Conservation (phyloP, 2,797 vertebrate genomes). For the Lepus oiostolus region DNA sequence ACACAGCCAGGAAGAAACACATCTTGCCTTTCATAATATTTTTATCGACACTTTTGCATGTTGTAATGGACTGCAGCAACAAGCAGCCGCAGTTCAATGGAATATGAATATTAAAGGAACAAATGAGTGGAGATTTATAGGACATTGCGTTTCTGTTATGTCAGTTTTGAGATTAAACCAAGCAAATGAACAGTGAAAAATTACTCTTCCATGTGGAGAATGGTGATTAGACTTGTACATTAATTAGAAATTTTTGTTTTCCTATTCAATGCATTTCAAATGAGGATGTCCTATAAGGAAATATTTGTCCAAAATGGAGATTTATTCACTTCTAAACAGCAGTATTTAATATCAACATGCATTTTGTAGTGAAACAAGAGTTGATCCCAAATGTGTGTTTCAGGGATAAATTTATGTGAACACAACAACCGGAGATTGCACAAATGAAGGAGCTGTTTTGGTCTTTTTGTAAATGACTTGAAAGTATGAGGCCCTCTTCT, state of each 20-base stretch:
- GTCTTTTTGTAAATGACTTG: conserved; percentile 1
- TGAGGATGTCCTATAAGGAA: conserved; percentile 88
- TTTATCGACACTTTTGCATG: conserved; percentile 91
- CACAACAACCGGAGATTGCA: conserved; percentile 47
- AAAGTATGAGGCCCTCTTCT: neutral
- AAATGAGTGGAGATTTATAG: conserved; percentile 93
- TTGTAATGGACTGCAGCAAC: conserved; percentile 90
- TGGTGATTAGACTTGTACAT: conserved; percentile 94
- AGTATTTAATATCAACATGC: conserved; percentile 70
- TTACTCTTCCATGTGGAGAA: conserved; percentile 93
- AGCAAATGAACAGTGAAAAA: conserved; percentile 93
- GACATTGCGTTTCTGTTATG: conserved; percentile 91
- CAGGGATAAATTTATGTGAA: conserved; percentile 62
- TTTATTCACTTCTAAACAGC: conserved; percentile 86
- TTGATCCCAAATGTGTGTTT: conserved; percentile 69
- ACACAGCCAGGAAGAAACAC: conserved; percentile 87
- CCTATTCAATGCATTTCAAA: conserved; percentile 91
- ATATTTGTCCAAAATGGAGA: conserved; percentile 86
- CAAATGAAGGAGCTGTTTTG: conserved; percentile 58
- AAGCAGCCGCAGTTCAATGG: conserved; percentile 90
- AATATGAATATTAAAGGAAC: conserved; percentile 93
- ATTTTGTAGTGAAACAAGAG: conserved; percentile 77
- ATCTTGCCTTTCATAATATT: conserved; percentile 91
- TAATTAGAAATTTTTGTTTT: conserved; percentile 93
- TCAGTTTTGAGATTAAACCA: conserved; percentile 92